Evolutionary conservation across 2,113 vertebrate species (phyloP).

Genomic region (Glaucidium brasilianum): DNA sequence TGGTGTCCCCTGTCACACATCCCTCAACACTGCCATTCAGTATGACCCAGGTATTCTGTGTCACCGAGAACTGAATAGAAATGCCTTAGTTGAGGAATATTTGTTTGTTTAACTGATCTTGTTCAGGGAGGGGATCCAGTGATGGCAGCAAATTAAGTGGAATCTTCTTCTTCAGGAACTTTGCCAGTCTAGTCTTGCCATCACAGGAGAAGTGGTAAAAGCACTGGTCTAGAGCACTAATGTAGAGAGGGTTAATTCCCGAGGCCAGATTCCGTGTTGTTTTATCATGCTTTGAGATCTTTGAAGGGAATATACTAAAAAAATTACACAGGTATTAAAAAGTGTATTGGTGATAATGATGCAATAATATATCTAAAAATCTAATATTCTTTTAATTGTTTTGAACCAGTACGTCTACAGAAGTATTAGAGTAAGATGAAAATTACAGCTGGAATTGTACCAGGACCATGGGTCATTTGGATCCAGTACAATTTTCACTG

Average conservation of each 20-base stretch:
- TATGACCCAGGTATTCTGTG: not conserved
- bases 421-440: not conserved
- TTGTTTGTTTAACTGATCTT: not conserved
- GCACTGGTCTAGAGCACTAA: not conserved
- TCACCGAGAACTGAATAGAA: not conserved
- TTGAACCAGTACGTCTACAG: not conserved
- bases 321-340: not conserved
- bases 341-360: not conserved
- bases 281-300: not conserved
- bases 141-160: not conserved
- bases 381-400: not conserved
- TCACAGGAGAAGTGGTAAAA: not conserved
- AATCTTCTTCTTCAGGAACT: not conserved
- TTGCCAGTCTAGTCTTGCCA: not conserved
- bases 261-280: not conserved
- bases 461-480: not conserved
- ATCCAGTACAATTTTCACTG: not conserved
- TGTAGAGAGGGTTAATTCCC: not conserved
- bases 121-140: not conserved
- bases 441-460: not conserved
- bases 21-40: not conserved
- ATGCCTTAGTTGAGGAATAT: not conserved
- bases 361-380: not conserved
- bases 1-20: rapidly evolving
- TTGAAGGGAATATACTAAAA: not conserved